Evolutionary conservation across 2,797 vertebrate genomes (phyloP).

Genomic region (Cyclopterus lumpus): DNA sequence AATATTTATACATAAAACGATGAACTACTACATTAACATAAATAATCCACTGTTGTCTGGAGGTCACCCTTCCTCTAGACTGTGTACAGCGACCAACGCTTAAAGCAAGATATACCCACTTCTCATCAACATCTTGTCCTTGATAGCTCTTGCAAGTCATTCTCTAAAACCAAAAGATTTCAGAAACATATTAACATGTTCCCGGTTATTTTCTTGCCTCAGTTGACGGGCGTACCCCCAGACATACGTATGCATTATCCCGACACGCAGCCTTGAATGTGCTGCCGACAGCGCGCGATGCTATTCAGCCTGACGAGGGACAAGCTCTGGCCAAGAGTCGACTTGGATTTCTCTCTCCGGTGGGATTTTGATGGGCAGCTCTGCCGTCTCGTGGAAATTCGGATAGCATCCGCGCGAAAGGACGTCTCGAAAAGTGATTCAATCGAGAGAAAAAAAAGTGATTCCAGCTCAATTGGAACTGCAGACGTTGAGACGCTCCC

Average conservation of each 20-base stretch:
- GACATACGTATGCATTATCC: not conserved
- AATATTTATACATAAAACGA: too few species aligned
- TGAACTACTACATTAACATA: too few species aligned
- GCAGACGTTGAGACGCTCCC: slow-evolving; percentile 37
- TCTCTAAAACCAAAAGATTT: not conserved
- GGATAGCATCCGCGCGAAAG: slow-evolving; percentile 21
- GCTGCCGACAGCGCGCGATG: slow-evolving; percentile 17
- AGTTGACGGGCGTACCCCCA: not conserved
- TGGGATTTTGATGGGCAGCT: slow-evolving; percentile 43
- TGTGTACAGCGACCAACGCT: too few species aligned
- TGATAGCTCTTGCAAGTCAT: not conserved
- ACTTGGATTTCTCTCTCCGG: slow-evolving; percentile 43
- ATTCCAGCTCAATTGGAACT: slow-evolving; percentile 44
- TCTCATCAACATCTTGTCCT: not conserved
- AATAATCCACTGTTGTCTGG: too few species aligned
- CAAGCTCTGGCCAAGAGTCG: slow-evolving; percentile 32
- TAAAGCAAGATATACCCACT: not conserved
- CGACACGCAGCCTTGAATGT: not conserved
- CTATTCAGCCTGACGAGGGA: slow-evolving; percentile 47
- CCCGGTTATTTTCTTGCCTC: not conserved
- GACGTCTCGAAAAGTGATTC: slow-evolving; percentile 38
- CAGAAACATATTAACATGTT: not conserved
- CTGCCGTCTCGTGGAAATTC: slow-evolving; percentile 43
- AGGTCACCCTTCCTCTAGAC: too few species aligned
- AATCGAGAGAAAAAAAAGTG: slow-evolving; percentile 45